phyloP scores from a whole-genome alignment of 92 coral and sea anemone genomes.

The Ricordea florida region DNA sequence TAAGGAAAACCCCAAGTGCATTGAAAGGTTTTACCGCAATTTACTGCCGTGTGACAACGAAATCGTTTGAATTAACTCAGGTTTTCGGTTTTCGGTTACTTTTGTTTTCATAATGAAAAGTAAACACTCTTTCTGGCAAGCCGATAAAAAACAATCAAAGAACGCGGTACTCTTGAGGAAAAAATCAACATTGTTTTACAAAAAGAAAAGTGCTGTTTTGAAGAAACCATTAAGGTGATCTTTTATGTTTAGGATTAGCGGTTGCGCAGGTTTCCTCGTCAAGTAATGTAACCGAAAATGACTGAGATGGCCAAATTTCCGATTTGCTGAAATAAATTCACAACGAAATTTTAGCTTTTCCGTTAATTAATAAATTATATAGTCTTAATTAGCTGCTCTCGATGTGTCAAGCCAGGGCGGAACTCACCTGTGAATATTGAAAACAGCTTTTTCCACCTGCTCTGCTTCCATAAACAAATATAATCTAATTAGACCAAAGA shows the following conservation, averaged over 20 bases:
- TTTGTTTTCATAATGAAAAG: conserved; percentile 58
- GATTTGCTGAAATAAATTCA: background rate
- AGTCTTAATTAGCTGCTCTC: conserved; percentile 73
- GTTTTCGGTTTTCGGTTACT: conserved; percentile 24
- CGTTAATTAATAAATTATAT: conserved; percentile 86
- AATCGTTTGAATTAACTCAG: background rate
- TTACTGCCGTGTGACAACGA: conserved; percentile 22
- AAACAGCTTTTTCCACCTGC: conserved; percentile 72
- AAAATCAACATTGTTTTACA: background rate
- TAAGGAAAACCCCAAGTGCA: conserved; percentile 2
- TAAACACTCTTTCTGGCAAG: conserved; percentile 62
- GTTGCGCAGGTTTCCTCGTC: too few relatives aligned
- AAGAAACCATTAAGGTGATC: too few relatives aligned
- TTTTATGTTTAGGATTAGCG: too few relatives aligned
- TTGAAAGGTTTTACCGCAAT: conserved; percentile 43
- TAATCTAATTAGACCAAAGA: conserved; percentile 66
- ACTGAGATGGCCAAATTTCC: background rate
- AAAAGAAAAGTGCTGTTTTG: background rate
- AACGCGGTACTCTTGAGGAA: conserved; percentile 15
- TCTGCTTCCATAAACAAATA: conserved; percentile 65
- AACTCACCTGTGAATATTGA: conserved; percentile 65
- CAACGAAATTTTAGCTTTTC: conserved; percentile 10
- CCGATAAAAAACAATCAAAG: conserved; percentile 47
- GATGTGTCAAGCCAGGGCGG: conserved; percentile 56
- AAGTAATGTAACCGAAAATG: too few relatives aligned